phyloP scores from a whole-genome alignment of 2,797 vertebrate species.

The Notolabrus celidotus region DNA sequence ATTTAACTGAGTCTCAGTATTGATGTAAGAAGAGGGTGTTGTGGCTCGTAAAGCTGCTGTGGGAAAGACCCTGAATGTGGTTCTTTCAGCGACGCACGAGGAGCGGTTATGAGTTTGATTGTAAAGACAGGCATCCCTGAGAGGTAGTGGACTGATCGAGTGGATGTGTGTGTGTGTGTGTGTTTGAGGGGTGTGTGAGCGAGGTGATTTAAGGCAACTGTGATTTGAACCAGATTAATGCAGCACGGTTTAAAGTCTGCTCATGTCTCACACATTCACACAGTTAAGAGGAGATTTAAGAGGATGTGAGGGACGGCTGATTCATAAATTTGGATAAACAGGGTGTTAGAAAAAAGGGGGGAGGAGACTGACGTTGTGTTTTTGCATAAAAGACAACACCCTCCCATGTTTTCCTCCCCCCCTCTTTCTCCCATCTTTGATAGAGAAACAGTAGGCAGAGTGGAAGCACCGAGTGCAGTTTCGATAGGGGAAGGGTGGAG shows the following conservation, averaged over 20 bases:
- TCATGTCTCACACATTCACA: not conserved
- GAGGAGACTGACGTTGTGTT: not conserved
- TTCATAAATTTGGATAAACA: not conserved
- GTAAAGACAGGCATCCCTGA: not conserved
- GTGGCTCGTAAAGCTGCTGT: not conserved
- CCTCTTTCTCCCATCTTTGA: constrained; percentile 9
- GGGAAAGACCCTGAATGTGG: constrained; percentile 16
- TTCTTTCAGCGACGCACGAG: not conserved
- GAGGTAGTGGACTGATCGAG: not conserved
- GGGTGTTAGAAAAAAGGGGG: not conserved
- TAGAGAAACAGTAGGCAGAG: constrained; percentile 35
- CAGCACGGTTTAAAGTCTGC: not conserved
- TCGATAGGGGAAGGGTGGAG: constrained; percentile 73
- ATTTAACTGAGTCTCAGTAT: not conserved
- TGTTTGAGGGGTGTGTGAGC: not conserved
- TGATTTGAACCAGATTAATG: constrained; percentile 18
- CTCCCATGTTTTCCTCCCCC: not conserved
- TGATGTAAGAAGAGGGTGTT: not conserved
- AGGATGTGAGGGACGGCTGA: not conserved
- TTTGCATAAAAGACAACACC: not conserved
- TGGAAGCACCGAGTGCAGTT: constrained; percentile 67
- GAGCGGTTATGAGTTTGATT: constrained; percentile 3
- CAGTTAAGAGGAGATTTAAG: not conserved
- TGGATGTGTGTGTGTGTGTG: not conserved
- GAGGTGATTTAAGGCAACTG: constrained; percentile 24